phyloP scores from a whole-genome alignment of 2,888 invertebrate species.

The Lycia hirtaria region DNA sequence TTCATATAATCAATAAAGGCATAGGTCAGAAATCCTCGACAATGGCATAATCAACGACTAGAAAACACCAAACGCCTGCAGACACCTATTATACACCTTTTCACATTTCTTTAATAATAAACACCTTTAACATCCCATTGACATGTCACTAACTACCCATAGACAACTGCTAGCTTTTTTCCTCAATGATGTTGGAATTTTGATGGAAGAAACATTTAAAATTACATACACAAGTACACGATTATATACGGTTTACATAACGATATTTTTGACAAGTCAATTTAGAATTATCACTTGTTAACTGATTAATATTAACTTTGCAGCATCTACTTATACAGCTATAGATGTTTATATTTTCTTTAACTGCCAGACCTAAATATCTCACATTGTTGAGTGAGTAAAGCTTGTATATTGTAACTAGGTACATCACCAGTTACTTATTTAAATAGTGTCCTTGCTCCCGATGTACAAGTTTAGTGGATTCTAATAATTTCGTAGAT shows the following conservation, averaged over 20 bases:
- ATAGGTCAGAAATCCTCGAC: background rate
- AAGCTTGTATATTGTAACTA: conserved; percentile 11
- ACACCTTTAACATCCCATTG: background rate
- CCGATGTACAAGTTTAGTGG: background rate
- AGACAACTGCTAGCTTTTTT: conserved; percentile 12
- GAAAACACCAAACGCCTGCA: conserved; percentile 1
- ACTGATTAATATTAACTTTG: conserved; percentile 13
- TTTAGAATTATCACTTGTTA: conserved; percentile 7
- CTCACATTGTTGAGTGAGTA: conserved; percentile 20
- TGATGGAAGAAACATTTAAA: conserved; percentile 31
- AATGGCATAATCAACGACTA: conserved; percentile 1
- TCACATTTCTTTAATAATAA: conserved; percentile 16
- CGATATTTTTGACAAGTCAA: conserved; percentile 25
- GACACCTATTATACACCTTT: conserved; percentile 11
- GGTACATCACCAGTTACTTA: conserved; percentile 18
- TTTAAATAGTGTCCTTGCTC: conserved; percentile 12
- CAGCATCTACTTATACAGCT: background rate
- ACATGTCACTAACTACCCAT: conserved; percentile 7
- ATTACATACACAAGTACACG: conserved; percentile 19
- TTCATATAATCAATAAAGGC: background rate
- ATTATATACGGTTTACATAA: conserved; percentile 34
- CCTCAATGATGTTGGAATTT: conserved; percentile 23
- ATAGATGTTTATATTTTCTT: conserved; percentile 2
- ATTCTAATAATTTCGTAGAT: background rate
- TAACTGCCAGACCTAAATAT: conserved; percentile 22